Percentiles rank a stretch among this genome's conserved stretches.
Conservation (phyloP, 2,797 vertebrate genomes). For the Sebastolobus altivelis region DNA sequence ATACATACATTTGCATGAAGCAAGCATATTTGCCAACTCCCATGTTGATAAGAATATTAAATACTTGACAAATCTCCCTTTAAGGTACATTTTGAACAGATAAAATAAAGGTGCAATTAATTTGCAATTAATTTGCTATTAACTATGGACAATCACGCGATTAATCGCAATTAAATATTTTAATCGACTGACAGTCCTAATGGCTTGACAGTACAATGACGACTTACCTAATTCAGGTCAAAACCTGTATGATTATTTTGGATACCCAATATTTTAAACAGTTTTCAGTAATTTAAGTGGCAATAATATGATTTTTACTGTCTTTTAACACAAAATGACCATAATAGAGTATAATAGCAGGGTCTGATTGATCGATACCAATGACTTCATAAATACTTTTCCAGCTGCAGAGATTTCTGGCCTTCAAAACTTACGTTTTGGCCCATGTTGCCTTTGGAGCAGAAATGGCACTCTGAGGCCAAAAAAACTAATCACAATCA, state of each 20-base stretch:
- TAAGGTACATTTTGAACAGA: no score
- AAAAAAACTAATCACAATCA: constrained; percentile 29
- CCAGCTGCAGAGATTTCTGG: constrained; percentile 32
- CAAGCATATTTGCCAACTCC: no score
- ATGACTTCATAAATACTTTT: constrained; percentile 17
- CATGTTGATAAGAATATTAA: no score
- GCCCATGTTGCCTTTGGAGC: constrained; percentile 9
- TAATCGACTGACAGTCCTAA: no score
- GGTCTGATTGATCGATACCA: constrained; percentile 15
- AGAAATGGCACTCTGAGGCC: constrained; percentile 15
- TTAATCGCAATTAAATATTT: no score
- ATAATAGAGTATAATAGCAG: neutral
- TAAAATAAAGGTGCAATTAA: no score
- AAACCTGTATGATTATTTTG: neutral
- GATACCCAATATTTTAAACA: neutral
- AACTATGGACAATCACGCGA: no score
- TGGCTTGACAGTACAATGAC: neutral
- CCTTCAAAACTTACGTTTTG: neutral
- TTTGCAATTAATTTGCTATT: no score
- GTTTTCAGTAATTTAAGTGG: neutral
- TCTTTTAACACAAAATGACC: neutral
- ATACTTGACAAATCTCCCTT: no score
- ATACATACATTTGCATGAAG: no score
- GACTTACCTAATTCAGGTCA: neutral
- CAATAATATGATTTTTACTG: neutral